phyloP scores from a whole-genome alignment of 2,797 vertebrate genomes.

The Pelodytes ibericus region DNA sequence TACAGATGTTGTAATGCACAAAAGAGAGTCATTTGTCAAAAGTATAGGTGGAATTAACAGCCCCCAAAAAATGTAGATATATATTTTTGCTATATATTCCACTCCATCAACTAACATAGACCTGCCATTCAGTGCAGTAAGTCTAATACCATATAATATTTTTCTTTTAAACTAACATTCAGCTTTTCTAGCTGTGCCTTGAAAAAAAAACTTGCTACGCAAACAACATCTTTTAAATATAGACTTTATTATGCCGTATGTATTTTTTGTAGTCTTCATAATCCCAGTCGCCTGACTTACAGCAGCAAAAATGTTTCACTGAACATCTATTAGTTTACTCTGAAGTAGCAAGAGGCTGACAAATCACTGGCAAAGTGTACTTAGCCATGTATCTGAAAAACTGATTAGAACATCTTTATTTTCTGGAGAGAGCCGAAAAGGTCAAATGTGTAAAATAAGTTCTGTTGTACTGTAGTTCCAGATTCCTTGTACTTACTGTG shows the following conservation, averaged over 20 bases:
- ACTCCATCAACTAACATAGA: too few species aligned
- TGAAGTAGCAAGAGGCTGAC: conserved; percentile 39
- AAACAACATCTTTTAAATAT: not conserved
- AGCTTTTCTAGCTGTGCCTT: not conserved
- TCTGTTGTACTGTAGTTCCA: conserved; percentile 12
- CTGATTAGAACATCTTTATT: conserved; percentile 51
- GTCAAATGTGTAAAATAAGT: conserved; percentile 46
- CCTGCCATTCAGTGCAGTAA: too few species aligned
- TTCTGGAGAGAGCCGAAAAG: conserved; percentile 46
- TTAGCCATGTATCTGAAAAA: conserved; percentile 52
- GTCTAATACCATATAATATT: too few species aligned
- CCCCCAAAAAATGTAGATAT: too few species aligned
- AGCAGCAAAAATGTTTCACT: conserved; percentile 18
- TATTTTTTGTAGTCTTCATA: conserved; percentile 19
- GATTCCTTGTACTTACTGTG: conserved; percentile 14
- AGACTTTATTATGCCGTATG: conserved; percentile 5
- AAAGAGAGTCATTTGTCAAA: too few species aligned
- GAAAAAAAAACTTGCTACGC: too few species aligned
- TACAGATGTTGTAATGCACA: too few species aligned
- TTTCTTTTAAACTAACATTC: too few species aligned
- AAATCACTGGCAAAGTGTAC: conserved; percentile 44
- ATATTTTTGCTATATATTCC: too few species aligned
- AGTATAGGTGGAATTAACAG: too few species aligned
- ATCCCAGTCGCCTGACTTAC: conserved; percentile 34
- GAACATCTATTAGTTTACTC: conserved; percentile 42